Evolutionary conservation across 2,113 vertebrate genomes (phyloP).

Genomic region (Athene cunicularia): DNA sequence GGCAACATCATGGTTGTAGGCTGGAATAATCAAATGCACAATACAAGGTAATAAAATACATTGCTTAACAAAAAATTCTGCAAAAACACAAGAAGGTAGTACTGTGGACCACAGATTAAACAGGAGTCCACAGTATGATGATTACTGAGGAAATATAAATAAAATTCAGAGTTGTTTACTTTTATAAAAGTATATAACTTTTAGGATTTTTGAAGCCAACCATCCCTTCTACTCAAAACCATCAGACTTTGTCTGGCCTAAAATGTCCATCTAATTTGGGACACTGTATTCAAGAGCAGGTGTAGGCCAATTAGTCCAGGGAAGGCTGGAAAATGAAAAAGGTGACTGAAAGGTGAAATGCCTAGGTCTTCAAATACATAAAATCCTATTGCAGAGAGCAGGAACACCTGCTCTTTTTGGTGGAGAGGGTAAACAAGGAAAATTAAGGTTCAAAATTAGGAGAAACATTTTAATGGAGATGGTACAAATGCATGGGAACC

Average conservation of each 20-base stretch:
- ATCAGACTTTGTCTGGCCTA: background rate
- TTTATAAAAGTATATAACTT: background rate
- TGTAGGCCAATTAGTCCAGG: background rate
- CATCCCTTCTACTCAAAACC: background rate
- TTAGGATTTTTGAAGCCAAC: background rate
- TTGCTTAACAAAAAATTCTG: background rate
- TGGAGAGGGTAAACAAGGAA: background rate
- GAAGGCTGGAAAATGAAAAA: background rate
- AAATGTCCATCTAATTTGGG: background rate
- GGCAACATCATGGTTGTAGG: background rate
- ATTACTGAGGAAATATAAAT: background rate
- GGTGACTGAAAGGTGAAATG: fast-evolving
- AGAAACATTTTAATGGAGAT: background rate
- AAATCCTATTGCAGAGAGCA: background rate
- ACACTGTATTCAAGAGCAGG: background rate
- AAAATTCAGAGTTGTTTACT: background rate
- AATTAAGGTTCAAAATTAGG: background rate
- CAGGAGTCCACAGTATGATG: background rate
- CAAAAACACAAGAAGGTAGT: background rate
- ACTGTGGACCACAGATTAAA: background rate
- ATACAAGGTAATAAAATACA: background rate
- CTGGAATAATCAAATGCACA: background rate
- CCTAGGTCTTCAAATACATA: background rate
- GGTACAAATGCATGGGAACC: fast-evolving
- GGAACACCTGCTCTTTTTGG: background rate